Evolutionary conservation across 2,113 vertebrate species (phyloP).

Genomic region (Amphilophus citrinellus): DNA sequence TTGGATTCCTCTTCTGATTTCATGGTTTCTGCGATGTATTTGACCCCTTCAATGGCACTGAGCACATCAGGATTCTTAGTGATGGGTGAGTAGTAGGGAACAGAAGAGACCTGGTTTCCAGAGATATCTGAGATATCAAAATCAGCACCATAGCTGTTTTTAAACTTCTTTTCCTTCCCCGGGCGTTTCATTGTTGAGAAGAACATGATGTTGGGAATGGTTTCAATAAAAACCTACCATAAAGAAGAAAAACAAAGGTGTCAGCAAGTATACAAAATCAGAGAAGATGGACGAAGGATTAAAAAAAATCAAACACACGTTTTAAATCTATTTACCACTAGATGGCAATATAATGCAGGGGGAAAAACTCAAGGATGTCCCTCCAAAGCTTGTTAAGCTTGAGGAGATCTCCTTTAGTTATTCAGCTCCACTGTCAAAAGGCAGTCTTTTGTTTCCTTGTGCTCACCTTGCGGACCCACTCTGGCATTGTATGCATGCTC

Average conservation of each 20-base stretch:
- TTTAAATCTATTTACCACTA: constrained; percentile 43
- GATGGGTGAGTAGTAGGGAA: constrained; percentile 89
- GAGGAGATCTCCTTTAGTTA: neutral
- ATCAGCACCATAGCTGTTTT: constrained; percentile 87
- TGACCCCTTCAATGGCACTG: constrained; percentile 94
- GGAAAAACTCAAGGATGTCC: neutral
- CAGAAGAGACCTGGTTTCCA: constrained; percentile 85
- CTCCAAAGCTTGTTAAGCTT: neutral
- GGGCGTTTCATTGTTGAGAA: constrained; percentile 96
- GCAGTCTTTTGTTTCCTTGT: constrained; percentile 83
- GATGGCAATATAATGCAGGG: constrained; percentile 65
- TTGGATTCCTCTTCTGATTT: constrained; percentile 94
- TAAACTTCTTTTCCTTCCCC: constrained; percentile 86
- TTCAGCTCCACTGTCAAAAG: constrained; percentile 51
- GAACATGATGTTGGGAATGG: constrained; percentile 95
- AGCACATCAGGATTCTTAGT: constrained; percentile 94
- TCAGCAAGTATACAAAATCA: neutral
- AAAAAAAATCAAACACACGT: neutral
- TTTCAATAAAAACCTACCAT: constrained; percentile 91
- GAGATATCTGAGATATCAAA: constrained; percentile 97
- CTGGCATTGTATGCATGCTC: constrained; percentile 95
- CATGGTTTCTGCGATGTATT: constrained; percentile 96
- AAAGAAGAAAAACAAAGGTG: constrained; percentile 3
- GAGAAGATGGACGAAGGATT: neutral
- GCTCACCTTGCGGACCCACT: constrained; percentile 94